Evolutionary conservation across 1,140 invertebrate genomes (phyloP), one percentile per base, ranked within the genome.

Genomic region (Rhopalosiphum padi): DNA sequence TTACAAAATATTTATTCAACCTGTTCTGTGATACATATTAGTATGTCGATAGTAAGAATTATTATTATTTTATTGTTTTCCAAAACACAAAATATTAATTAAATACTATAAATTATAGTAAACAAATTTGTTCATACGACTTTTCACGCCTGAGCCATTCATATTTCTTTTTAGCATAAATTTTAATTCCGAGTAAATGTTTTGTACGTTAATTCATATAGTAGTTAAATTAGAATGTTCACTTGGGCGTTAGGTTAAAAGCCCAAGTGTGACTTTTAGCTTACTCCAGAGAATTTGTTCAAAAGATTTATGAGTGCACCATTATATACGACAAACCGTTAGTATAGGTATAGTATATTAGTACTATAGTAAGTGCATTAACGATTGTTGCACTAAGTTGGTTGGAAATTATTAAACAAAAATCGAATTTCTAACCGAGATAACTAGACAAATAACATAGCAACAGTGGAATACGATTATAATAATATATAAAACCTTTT

Each of bases 241-340:
- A 21, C 90, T 91, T 91, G 43, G 30, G 90, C 55, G 60, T 77
- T 68, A 43, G 30, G 53, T 68, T 77, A 46, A 46, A 41, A 25
- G 30, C 7, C 21, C 22, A 77, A 91, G 41, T 68, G 41, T 68
- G 55, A 91, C 55, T 91, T 77, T 77, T 77, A 77, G 37, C 43
- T 91, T 91, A 11, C 53, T 43, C 90, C 7, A 11, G 90, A 55
- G 90, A 91, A 91, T 77, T 77, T n/a, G 8, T 43, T 77, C 87
- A 8, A 35, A 37, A 77, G 90, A 91, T 91, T 77, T 91, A 91
- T 60, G 30, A 77, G 37, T 60, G 18, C 21, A 55, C 51, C 48
- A 37, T 89, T 89, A 68, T 89, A 68, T 43, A 89, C 87, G 25
- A 25, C n/a, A 37, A 86, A 2, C 23, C 8, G 25, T 43, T 1